Evolutionary conservation across 2,888 invertebrate species (phyloP), one percentile per base, ranked within the genome.

Genomic region (Agonopterix heracliana): DNA sequence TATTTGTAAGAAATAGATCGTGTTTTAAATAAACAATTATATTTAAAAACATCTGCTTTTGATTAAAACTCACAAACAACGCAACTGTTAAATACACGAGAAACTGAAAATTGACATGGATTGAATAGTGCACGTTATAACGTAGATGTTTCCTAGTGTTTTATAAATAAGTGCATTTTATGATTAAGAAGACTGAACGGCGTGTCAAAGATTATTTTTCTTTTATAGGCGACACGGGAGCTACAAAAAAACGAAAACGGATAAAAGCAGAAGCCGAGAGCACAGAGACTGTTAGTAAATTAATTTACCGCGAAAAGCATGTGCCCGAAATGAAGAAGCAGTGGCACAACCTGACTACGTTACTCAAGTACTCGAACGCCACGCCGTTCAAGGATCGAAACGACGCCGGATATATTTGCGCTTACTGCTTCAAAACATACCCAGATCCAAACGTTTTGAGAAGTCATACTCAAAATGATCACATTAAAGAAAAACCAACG

Each of bases 221-320:
- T 86, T 86, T 86, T 86, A 82, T 86, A 87, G 86, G 86, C 79
- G 70, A 68, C 57, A 74, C 75, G 65, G 73, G 82, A 71, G 75
- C 75, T 59, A 62, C 72, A 61, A 82, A 81, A 78, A 81, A 74
- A 69, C 69, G 64, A 55, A 81, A 79, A 71, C 71, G 64, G 52
- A 60, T 79, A 58, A 79, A 75, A 64, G 76, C 69, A 55, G 80
- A 78, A 66, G 62, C 51, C 55, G 73, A 64, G 34, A 48, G 3
- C 43, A 38, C 41, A 46, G 57, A 67, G 53, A 61, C 60, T 35
- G 61, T 71, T 53, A 63, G 66, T 65, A 74, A 70, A 49, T 47
- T 64, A 53, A 59, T 61, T 36, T 44, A 44, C 14, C 71, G 75
- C 51, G 77, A 78, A 63, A 78, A 78, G 61, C 71, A 76, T 61